Percentiles rank a stretch among this genome's conserved stretches.
These are phyloP conservation scores for Drosophila vallismaia DNA, from an alignment of 2,888 invertebrate genomes.

Conservation along the genomic window DNA sequence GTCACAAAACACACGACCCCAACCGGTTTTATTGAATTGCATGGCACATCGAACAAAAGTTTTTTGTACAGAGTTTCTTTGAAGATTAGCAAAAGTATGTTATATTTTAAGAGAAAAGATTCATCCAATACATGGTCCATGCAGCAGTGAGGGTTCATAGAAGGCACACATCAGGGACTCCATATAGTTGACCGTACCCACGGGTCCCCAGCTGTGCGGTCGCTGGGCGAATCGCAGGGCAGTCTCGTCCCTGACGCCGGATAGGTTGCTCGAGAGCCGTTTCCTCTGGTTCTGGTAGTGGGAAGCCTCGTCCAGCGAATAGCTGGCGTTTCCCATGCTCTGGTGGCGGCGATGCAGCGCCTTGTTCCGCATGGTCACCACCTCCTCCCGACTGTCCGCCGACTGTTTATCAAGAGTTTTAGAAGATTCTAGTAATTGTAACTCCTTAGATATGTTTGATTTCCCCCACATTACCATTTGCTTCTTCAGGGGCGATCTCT, in stretches of 20 bases:
- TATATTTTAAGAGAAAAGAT: constrained; percentile 47
- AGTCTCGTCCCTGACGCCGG: constrained; percentile 76
- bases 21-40: constrained; percentile 55
- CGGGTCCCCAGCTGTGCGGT: constrained; percentile 84
- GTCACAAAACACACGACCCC: constrained; percentile 62
- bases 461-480: constrained; percentile 52
- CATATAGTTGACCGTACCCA: constrained; percentile 84
- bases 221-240: constrained; percentile 64
- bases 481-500: constrained; percentile 68
- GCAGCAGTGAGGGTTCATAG: constrained; percentile 89
- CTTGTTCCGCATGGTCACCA: constrained; percentile 80
- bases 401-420: constrained; percentile 26
- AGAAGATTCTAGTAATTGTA: neutral
- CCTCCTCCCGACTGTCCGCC: constrained; percentile 59
- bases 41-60: constrained; percentile 53
- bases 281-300: constrained; percentile 26
- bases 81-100: constrained; percentile 17
- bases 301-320: constrained; percentile 75
- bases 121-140: constrained; percentile 92
- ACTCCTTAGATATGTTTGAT: neutral
- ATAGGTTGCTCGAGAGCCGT: constrained; percentile 79
- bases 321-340: constrained; percentile 81
- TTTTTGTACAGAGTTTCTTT: constrained; percentile 63
- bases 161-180: constrained; percentile 91
- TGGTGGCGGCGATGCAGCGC: constrained; percentile 81